Percentiles rank a stretch among this genome's conserved stretches.
Conservation (phyloP, 2,113 vertebrate species). For the Stercorarius parasiticus region DNA sequence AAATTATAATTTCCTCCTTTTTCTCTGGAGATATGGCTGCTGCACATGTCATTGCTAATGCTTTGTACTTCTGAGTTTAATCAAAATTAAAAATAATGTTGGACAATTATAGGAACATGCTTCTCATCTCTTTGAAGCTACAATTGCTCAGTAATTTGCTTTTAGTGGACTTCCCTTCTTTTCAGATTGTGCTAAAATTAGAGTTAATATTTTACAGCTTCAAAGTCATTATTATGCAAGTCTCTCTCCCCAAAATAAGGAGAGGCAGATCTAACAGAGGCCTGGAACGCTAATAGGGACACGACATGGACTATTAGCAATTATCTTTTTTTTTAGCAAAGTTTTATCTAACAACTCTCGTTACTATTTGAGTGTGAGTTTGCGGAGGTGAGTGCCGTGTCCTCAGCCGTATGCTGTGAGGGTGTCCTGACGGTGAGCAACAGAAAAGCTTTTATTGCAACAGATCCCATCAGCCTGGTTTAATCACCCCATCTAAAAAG, state of each 20-base stretch:
- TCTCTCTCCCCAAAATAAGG: not conserved
- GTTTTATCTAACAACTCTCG: not conserved
- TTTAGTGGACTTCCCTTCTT: slow-evolving; percentile 30
- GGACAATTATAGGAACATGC: slow-evolving; percentile 47
- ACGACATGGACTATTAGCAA: not conserved
- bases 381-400: not conserved
- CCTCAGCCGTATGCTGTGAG: not conserved
- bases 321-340: not conserved
- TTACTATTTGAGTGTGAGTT: not conserved
- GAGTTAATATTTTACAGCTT: slow-evolving; percentile 44
- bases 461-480: not conserved
- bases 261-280: not conserved
- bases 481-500: not conserved
- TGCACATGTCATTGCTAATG: slow-evolving; percentile 9
- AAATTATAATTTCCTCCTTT: not conserved
- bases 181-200: slow-evolving; percentile 44
- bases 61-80: slow-evolving; percentile 54
- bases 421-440: not conserved
- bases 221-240: not conserved
- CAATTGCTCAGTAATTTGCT: slow-evolving; percentile 33
- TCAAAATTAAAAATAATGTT: slow-evolving; percentile 60
- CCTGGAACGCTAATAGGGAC: fast-evolving
- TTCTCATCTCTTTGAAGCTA: slow-evolving; percentile 62
- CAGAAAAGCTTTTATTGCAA: not conserved
- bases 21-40: slow-evolving; percentile 19